Base-by-base conservation (phyloP, 2,797 vertebrate species). In the Parauchenoglanis punctatus region DNA sequence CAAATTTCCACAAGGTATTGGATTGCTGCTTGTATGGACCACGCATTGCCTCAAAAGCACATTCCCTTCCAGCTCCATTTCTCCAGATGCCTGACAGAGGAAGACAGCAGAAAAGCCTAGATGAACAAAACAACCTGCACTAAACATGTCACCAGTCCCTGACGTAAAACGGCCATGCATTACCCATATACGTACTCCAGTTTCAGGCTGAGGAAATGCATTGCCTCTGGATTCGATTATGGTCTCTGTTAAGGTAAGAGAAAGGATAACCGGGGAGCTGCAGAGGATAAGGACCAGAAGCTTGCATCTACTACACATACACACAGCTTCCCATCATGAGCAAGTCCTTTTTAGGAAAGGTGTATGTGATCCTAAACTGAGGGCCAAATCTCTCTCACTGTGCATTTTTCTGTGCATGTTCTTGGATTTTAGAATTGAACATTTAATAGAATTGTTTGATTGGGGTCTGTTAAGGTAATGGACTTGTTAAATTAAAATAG, bases 311-410 rank as follows among this genome's bases (percentile, higher is more conserved):
- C 63, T 76, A 82, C 81, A 84, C 85, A 31, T 83, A 56, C 78
- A 76, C 86, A 85, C 83, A 87, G 56, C 56, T 73, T 88, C 59
- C 63, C 75, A 81, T 68, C n/a, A 65, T 80, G 58, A 68, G 52
- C 67, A 56, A 81, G 70, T 85, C 88, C 90, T 84, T 89, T 89
- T 91, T 91, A 82, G 73, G 80, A 68, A 88, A 88, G 77, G 84
- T 56, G 25, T 85, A 83, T 44, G 31, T 73, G 81, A 3, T 46
- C 40, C 28, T 63, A 72, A 89, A 78, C 81, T 85, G 44, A 46
- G 31, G 52, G 25, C 67, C 70, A 65, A 86, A 70, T 20, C 49
- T 40, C 4, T 77, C 44, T 81, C 67, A 68, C 61, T 84, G 28
- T 25, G 44, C 4, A 80, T 75, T 81, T 87, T 81, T 87, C 73